phyloP scores from a whole-genome alignment of 2,888 invertebrate species.

The Melanostoma mellinum region DNA sequence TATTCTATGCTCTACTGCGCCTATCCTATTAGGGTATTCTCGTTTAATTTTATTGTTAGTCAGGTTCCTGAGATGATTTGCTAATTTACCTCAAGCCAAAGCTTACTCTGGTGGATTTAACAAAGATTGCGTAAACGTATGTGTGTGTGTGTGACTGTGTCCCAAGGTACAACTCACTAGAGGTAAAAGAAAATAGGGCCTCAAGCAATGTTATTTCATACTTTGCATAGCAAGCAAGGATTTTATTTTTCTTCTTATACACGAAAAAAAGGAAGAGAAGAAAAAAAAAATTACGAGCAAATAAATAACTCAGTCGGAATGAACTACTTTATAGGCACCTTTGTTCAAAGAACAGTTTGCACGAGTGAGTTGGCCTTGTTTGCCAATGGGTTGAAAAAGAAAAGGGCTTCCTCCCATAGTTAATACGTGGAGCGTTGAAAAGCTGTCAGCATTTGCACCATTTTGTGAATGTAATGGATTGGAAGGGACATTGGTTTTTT shows the following conservation, averaged over 20 bases:
- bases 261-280: slow-evolving; percentile 52
- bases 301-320: slow-evolving; percentile 28
- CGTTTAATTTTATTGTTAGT: slow-evolving; percentile 69
- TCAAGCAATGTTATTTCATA: slow-evolving; percentile 23
- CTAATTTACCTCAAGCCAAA: slow-evolving; percentile 63
- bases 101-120: slow-evolving; percentile 53
- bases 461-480: not conserved
- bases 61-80: slow-evolving; percentile 70
- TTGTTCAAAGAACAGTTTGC: slow-evolving; percentile 11
- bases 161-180: not conserved
- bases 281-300: not conserved
- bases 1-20: slow-evolving; percentile 54
- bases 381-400: slow-evolving; percentile 4
- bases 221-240: slow-evolving; percentile 47
- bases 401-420: not conserved
- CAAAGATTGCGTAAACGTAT: slow-evolving; percentile 8
- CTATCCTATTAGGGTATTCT: slow-evolving; percentile 64
- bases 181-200: not conserved
- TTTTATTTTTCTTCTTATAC: slow-evolving; percentile 32
- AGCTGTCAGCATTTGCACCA: slow-evolving; percentile 11
- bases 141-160: slow-evolving; percentile 11
- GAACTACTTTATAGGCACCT: slow-evolving; percentile 52
- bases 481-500: not conserved
- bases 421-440: not conserved
- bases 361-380: slow-evolving; percentile 5